These are phyloP conservation scores for Hemicentrotus pulcherrimus DNA, from an alignment of 35 echinoderm and acorn worm species.

Conservation along the genomic window DNA sequence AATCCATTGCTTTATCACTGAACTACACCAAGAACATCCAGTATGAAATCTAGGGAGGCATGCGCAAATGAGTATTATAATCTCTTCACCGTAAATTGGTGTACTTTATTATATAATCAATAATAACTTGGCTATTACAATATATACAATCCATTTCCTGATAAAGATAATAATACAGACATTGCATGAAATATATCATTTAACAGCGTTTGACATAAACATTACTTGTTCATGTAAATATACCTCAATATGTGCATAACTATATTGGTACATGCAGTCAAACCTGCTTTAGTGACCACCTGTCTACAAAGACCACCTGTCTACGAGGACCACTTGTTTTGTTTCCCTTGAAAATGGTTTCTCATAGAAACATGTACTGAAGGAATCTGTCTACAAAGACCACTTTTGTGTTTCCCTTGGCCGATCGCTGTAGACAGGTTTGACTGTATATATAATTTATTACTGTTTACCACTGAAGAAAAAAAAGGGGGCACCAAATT, in stretches of 20 bases:
- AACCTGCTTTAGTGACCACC: too few species aligned
- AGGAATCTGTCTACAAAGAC: too few species aligned
- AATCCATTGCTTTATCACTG: not conserved
- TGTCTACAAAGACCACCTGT: too few species aligned
- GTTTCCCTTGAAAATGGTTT: too few species aligned
- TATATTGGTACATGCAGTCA: too few species aligned
- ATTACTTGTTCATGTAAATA: not conserved
- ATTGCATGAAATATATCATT: not conserved
- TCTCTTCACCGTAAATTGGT: slow-evolving; percentile 18
- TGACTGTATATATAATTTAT: too few species aligned
- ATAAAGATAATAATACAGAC: not conserved
- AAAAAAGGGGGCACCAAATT: not conserved
- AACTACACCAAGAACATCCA: not conserved
- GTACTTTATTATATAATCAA: not conserved
- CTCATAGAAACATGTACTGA: too few species aligned
- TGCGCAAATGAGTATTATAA: not conserved
- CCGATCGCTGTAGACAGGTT: too few species aligned
- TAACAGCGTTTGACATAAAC: not conserved
- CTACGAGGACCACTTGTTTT: too few species aligned
- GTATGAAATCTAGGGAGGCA: not conserved
- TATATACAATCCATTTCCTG: not conserved
- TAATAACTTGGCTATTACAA: not conserved
- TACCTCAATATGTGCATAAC: not conserved
- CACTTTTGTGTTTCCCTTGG: too few species aligned
- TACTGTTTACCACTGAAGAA: not conserved